These are phyloP conservation scores for Philypnodon macrostomus DNA, from an alignment of 2,797 vertebrate genomes.

Conservation along the genomic window DNA sequence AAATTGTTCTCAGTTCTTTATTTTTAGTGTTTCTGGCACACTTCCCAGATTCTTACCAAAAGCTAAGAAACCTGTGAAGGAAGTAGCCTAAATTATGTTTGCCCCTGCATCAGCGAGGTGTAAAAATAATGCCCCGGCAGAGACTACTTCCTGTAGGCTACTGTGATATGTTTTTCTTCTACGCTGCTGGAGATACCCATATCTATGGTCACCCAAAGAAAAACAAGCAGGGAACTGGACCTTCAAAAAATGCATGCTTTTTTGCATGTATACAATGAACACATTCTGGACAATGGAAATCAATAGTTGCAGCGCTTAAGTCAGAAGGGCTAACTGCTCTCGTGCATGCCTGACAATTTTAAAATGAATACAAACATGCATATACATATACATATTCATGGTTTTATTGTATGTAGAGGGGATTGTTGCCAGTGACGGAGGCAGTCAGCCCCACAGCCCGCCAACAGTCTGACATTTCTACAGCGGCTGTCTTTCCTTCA, in stretches of 20 bases:
- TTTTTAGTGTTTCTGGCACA: conserved; percentile 66
- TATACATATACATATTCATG: conserved; percentile 6
- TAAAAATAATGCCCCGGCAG: conserved; percentile 54
- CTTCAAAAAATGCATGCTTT: too few species aligned
- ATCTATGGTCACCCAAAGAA: conserved; percentile 44
- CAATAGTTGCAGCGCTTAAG: too few species aligned
- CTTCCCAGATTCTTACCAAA: conserved; percentile 49
- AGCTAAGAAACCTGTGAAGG: conserved; percentile 23
- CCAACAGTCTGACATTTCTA: conserved; percentile 56
- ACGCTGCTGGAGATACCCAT: conserved; percentile 45
- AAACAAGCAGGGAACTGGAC: conserved; percentile 37
- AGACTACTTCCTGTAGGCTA: conserved; percentile 51
- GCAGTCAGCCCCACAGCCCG: conserved; percentile 19
- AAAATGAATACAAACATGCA: neutral
- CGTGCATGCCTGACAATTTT: too few species aligned
- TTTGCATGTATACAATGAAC: too few species aligned
- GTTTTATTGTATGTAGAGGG: conserved; percentile 11
- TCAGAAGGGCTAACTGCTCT: too few species aligned
- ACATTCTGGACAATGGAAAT: too few species aligned
- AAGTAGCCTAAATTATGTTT: conserved; percentile 45
- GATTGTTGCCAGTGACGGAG: conserved; percentile 18
- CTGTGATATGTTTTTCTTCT: conserved; percentile 58
- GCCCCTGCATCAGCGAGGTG: conserved; percentile 28
- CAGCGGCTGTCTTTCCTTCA: conserved; percentile 20
- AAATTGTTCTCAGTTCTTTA: conserved; percentile 68